Conservation (phyloP, 2,888 invertebrate genomes). For the Maniola hyperantus region DNA sequence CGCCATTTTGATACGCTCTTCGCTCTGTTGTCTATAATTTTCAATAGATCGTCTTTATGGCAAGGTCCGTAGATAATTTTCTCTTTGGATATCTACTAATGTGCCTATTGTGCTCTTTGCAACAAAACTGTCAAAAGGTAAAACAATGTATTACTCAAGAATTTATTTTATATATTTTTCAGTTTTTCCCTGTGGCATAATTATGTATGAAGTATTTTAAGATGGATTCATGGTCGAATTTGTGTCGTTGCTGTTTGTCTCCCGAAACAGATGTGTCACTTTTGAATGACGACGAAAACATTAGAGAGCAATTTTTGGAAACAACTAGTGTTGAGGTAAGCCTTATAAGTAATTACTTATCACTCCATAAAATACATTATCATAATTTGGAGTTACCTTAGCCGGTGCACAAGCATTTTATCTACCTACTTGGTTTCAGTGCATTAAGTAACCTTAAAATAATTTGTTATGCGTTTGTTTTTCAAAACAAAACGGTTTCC, state of each 20-base stretch:
- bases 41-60: slow-evolving; percentile 79
- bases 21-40: slow-evolving; percentile 79
- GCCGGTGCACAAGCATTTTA: background rate
- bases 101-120: slow-evolving; percentile 58
- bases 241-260: slow-evolving; percentile 76
- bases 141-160: slow-evolving; percentile 62
- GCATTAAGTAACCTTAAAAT: too few species aligned
- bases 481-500: too few species aligned
- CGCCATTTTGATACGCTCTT: slow-evolving; percentile 73
- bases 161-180: slow-evolving; percentile 59
- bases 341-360: slow-evolving; percentile 3
- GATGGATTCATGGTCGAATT: slow-evolving; percentile 74
- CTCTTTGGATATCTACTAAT: slow-evolving; percentile 71
- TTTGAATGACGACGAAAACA: slow-evolving; percentile 60
- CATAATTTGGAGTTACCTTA: background rate
- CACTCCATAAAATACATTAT: slow-evolving; percentile 9
- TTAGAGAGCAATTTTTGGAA: slow-evolving; percentile 67
- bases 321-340: slow-evolving; percentile 70
- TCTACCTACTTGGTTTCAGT: background rate
- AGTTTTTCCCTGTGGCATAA: slow-evolving; percentile 61
- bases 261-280: slow-evolving; percentile 71
- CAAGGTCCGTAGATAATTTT: slow-evolving; percentile 82
- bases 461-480: too few species aligned
- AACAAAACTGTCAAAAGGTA: slow-evolving; percentile 56
- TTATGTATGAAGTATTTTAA: slow-evolving; percentile 55